These are phyloP conservation scores for Meliscaeva auricollis DNA, from an alignment of 2,888 invertebrate species.

Conservation along the genomic window DNA sequence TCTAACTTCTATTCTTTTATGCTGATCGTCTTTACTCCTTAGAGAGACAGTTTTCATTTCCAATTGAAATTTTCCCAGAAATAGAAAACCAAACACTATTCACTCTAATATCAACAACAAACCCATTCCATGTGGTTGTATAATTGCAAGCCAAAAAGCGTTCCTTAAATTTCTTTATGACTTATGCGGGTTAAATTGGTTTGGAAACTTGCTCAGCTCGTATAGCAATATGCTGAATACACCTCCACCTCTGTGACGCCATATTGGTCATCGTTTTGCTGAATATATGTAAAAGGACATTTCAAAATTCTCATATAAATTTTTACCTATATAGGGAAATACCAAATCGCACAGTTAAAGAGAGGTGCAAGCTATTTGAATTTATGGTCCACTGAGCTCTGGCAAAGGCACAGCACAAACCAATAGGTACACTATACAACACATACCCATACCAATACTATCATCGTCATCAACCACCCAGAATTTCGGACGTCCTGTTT, in stretches of 20 bases:
- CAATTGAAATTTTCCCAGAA: slow-evolving; percentile 20
- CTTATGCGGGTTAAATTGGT: slow-evolving; percentile 25
- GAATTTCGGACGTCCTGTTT: slow-evolving; percentile 23
- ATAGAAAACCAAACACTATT: slow-evolving; percentile 16
- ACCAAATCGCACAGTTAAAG: slow-evolving; percentile 6
- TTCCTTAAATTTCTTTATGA: neutral
- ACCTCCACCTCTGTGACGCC: slow-evolving; percentile 44
- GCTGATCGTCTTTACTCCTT: neutral
- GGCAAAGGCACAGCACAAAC: neutral
- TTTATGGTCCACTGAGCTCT: slow-evolving; percentile 54
- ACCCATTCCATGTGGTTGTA: no score
- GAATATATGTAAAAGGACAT: neutral
- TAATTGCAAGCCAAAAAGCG: no score
- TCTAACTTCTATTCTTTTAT: neutral
- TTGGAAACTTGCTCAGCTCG: neutral
- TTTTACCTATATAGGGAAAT: neutral
- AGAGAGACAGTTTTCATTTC: slow-evolving; percentile 1
- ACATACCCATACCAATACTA: neutral
- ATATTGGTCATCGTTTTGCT: slow-evolving; percentile 54
- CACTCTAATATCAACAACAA: neutral
- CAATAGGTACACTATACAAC: no score
- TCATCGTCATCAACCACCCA: slow-evolving; percentile 3
- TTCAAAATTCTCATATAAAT: slow-evolving; percentile 33
- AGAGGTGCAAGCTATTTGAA: slow-evolving; percentile 25
- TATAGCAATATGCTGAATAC: neutral